A percentile compares a stretch with the other conserved stretches of the same genome.
Evolutionary conservation across 2,888 invertebrate genomes (phyloP).

Genomic region (Andrena hattorfiana): DNA sequence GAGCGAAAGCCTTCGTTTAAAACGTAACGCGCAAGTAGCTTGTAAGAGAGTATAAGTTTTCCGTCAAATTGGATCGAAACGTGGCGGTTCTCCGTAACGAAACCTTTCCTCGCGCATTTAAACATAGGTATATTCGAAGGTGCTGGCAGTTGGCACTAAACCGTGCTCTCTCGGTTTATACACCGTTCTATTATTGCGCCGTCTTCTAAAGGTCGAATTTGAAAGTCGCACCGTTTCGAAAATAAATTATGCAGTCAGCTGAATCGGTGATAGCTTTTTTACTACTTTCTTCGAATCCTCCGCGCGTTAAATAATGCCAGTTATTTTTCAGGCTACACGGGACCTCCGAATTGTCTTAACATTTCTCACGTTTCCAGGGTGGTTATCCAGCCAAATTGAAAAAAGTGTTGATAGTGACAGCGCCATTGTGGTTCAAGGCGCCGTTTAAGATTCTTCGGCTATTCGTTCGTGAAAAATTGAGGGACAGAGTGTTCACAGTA

Average conservation of each 20-base stretch:
- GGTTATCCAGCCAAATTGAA: slow-evolving; percentile 98
- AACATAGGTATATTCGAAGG: slow-evolving; percentile 33
- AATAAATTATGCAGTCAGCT: slow-evolving; percentile 62
- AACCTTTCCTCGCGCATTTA: slow-evolving; percentile 24
- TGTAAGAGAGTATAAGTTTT: slow-evolving; percentile 5
- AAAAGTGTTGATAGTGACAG: slow-evolving; percentile 98
- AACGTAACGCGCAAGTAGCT: background rate
- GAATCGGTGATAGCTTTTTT: slow-evolving; percentile 10
- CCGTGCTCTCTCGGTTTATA: slow-evolving; percentile 64
- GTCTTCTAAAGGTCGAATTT: slow-evolving; percentile 71
- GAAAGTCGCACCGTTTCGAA: slow-evolving; percentile 57
- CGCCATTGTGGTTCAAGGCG: slow-evolving; percentile 99
- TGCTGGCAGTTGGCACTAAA: slow-evolving; percentile 71
- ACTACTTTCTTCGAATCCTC: background rate
- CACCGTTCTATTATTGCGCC: slow-evolving; percentile 75
- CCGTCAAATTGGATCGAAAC: slow-evolving; percentile 34
- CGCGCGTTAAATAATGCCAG: background rate
- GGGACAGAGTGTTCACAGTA: slow-evolving; percentile 98
- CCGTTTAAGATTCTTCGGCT: slow-evolving; percentile 97
- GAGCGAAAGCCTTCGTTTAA: slow-evolving; percentile 21
- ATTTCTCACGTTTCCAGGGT: slow-evolving; percentile 88
- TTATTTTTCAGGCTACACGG: no score
- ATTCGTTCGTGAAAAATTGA: slow-evolving; percentile 97
- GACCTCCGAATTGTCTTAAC: no score
- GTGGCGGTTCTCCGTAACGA: slow-evolving; percentile 29